These are phyloP conservation scores for Disparrhopalites patrizii DNA, from an alignment of 2,888 invertebrate genomes.

Conservation along the genomic window DNA sequence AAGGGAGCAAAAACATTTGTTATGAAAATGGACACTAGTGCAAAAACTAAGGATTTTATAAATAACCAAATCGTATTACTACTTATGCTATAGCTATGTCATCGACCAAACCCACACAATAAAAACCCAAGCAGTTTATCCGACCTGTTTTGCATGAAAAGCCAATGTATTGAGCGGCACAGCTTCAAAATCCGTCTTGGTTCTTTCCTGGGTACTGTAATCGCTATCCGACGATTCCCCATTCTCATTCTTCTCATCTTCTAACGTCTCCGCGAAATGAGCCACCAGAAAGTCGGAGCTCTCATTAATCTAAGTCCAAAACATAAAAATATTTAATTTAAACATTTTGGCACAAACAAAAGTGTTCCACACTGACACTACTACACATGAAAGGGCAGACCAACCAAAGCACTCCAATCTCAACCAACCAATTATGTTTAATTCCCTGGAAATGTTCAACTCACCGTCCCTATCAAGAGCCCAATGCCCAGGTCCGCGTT, in stretches of 20 bases:
- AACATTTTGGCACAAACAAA: neutral
- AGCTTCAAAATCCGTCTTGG: conserved; percentile 12
- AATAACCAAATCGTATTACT: too few species aligned
- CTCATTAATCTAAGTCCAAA: conserved; percentile 34
- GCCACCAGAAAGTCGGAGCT: conserved; percentile 38
- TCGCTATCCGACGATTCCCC: conserved; percentile 1
- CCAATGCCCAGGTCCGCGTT: conserved; percentile 34
- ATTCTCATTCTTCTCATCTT: conserved; percentile 27
- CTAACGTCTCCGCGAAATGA: conserved; percentile 41
- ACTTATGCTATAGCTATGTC: neutral
- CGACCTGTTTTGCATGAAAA: conserved; percentile 44
- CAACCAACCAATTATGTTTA: neutral
- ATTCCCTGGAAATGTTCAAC: conserved; percentile 3
- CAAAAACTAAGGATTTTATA: neutral
- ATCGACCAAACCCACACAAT: neutral
- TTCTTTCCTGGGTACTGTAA: neutral
- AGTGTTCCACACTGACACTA: neutral
- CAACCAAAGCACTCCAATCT: neutral
- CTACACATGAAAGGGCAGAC: neutral
- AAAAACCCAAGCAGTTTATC: neutral
- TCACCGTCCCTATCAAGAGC: conserved; percentile 44
- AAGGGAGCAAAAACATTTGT: too few species aligned
- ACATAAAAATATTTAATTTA: too few species aligned
- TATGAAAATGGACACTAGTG: too few species aligned
- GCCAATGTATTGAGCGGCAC: conserved; percentile 25